A percentile compares a stretch with the other conserved stretches of the same genome.
Conservation (phyloP, 2,797 vertebrate species). For the Lepus townsendii region DNA sequence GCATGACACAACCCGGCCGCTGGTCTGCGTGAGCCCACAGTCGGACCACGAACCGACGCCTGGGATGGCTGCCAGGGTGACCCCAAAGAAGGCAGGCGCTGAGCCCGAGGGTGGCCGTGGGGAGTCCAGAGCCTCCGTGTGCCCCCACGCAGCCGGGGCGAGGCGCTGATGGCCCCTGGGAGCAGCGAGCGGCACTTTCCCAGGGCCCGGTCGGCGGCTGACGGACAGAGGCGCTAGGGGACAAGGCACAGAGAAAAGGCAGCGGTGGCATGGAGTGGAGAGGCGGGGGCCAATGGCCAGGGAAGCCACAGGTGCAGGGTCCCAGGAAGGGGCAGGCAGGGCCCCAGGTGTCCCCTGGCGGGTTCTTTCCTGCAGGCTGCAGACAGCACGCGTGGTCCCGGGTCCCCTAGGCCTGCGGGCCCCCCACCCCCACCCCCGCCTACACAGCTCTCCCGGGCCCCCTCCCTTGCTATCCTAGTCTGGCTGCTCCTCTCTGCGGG, state of each 20-base stretch:
- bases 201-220: too few relatives aligned
- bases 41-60: not conserved
- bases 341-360: not conserved
- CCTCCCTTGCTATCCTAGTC: too few relatives aligned
- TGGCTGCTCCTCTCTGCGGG: too few relatives aligned
- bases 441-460: not conserved
- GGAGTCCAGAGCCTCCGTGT: not conserved
- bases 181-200: too few relatives aligned
- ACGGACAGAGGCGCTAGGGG: too few relatives aligned
- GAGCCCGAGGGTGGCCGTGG: not conserved
- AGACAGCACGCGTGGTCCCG: too few relatives aligned
- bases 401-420: too few relatives aligned
- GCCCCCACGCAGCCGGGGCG: too few relatives aligned
- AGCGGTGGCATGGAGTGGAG: rapidly evolving
- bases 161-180: too few relatives aligned
- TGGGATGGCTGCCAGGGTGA: not conserved
- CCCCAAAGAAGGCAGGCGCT: not conserved
- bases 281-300: not conserved
- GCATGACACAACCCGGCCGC: too few relatives aligned
- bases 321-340: not conserved
- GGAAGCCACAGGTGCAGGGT: not conserved
- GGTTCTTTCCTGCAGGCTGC: too few relatives aligned
- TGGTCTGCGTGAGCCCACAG: not conserved
- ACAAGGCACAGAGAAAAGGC: not conserved
- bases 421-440: not conserved